phyloP scores from a whole-genome alignment of 2,113 vertebrate species.

The Hippopotamus amphibius region DNA sequence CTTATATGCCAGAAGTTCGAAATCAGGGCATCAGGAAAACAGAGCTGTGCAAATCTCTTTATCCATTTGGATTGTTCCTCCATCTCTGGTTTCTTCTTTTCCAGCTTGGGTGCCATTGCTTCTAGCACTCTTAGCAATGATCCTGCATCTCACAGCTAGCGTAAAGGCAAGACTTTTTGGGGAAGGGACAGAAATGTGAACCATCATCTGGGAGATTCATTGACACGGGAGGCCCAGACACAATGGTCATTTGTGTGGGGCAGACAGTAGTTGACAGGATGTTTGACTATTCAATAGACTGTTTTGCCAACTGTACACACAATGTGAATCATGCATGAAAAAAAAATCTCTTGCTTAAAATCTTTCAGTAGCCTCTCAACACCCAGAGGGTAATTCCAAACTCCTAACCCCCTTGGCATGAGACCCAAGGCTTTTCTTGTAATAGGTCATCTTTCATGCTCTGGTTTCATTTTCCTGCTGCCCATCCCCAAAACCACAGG shows the following conservation, averaged over 20 bases:
- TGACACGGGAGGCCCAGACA: conserved; percentile 30
- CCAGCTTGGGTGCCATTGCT: background rate
- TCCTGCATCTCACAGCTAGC: background rate
- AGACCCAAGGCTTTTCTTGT: background rate
- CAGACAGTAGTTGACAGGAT: conserved; percentile 62
- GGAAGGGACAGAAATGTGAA: background rate
- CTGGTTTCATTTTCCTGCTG: conserved; percentile 7
- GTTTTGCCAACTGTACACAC: conserved; percentile 60
- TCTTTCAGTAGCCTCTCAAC: conserved; percentile 35
- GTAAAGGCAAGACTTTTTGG: background rate
- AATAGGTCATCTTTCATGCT: background rate
- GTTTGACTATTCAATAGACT: conserved; percentile 66
- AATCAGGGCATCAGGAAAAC: conserved; percentile 20
- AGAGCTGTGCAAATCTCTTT: conserved; percentile 46
- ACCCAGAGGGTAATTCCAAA: conserved; percentile 25
- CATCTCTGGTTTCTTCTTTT: conserved; percentile 37
- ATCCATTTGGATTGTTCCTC: background rate
- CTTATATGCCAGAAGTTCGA: conserved; percentile 49
- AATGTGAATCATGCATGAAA: conserved; percentile 22
- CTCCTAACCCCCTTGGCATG: background rate
- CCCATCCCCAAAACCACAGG: background rate
- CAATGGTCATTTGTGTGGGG: conserved; percentile 39
- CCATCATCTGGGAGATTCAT: conserved; percentile 54
- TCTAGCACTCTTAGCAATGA: background rate
- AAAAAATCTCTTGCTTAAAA: conserved; percentile 60